Evolutionary conservation across 2,797 vertebrate species (phyloP).

Genomic region (Percopsis omiscomaycus): DNA sequence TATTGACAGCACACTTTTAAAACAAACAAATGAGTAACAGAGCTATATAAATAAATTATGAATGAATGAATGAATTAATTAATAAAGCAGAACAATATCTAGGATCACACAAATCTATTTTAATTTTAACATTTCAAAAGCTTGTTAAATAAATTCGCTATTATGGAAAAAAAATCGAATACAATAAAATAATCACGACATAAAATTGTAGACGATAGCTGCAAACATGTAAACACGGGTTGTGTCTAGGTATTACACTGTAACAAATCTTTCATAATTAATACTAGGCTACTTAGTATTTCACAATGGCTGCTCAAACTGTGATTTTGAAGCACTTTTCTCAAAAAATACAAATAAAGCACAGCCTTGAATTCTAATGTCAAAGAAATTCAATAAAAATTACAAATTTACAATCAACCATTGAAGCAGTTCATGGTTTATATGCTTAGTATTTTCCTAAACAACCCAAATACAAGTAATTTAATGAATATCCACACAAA

Average conservation of each 20-base stretch:
- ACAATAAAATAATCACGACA: background rate
- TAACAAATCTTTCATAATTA: no score
- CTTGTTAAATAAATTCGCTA: background rate
- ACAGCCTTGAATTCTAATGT: background rate
- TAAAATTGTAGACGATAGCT: background rate
- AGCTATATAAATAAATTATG: no score
- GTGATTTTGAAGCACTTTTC: no score
- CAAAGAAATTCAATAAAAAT: background rate
- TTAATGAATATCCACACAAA: background rate
- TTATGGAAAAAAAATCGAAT: background rate
- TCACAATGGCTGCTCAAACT: no score
- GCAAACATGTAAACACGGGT: background rate
- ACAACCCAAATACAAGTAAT: background rate
- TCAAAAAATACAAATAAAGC: background rate
- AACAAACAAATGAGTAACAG: no score
- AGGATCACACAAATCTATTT: no score
- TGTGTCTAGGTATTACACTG: no score
- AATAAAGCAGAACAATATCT: no score
- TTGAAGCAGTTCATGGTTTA: background rate
- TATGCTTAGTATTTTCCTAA: constrained; percentile 1
- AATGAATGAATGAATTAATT: no score
- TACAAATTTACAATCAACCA: background rate
- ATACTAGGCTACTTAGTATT: no score
- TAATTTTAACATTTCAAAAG: constrained; percentile 35
- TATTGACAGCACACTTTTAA: no score